A percentile compares a stretch with the other conserved stretches of the same genome.
Conservation (phyloP, 2,797 vertebrate species). For the Hipposideros larvatus region DNA sequence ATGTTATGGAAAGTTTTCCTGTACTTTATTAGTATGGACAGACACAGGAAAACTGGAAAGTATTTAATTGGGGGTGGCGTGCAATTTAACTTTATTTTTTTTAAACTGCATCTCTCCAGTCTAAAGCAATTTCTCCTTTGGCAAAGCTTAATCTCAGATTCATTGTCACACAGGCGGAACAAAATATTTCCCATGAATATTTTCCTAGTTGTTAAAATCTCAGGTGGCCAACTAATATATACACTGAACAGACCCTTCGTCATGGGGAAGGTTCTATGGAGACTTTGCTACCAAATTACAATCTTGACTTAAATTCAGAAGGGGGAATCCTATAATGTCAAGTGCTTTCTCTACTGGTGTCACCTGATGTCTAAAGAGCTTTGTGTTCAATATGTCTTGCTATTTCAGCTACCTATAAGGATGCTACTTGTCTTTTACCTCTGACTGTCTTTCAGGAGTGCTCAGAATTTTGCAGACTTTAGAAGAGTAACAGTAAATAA, state of each 20-base stretch:
- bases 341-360: neutral
- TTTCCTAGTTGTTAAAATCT: neutral
- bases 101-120: neutral
- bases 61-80: neutral
- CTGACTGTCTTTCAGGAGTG: neutral
- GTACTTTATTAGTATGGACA: neutral
- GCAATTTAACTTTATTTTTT: neutral
- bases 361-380: neutral
- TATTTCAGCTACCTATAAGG: neutral
- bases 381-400: neutral
- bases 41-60: constrained; percentile 20
- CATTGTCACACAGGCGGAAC: neutral
- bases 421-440: neutral
- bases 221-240: neutral
- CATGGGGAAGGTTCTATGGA: neutral
- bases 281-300: neutral
- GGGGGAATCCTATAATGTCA: neutral
- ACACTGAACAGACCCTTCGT: neutral
- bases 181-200: neutral
- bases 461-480: neutral
- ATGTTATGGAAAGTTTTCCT: constrained; percentile 9
- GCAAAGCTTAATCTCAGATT: constrained; percentile 23
- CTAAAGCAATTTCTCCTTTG: constrained; percentile 4
- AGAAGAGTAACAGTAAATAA: constrained; percentile 41
- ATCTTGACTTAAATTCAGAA: constrained; percentile 1